Percentiles rank a stretch among this genome's conserved stretches.
phyloP scores from a whole-genome alignment of 1,140 invertebrate species.

The Philaenus spumarius region DNA sequence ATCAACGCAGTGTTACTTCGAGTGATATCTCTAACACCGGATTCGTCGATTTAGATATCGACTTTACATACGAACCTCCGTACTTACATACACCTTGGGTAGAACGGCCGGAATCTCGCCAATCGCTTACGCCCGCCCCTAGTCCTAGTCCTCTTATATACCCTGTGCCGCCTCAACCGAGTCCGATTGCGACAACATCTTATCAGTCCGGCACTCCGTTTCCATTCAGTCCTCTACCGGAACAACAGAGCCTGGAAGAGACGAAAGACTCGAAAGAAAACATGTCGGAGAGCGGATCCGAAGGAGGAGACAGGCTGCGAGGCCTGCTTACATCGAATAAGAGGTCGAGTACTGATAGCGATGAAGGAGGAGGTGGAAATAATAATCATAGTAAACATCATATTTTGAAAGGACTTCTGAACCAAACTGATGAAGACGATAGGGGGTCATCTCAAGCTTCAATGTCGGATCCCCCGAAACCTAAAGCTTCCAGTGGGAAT shows the following conservation, averaged over 20 bases:
- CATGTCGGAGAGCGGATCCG: constrained; percentile 21
- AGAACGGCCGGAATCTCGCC: constrained; percentile 50
- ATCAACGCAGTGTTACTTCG: constrained; percentile 17
- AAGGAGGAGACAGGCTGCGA: constrained; percentile 57
- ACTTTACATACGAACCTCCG: background rate
- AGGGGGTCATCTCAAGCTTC: constrained; percentile 25
- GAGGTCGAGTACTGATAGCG: constrained; percentile 29
- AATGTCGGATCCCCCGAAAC: constrained; percentile 22
- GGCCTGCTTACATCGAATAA: constrained; percentile 55
- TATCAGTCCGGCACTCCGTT: constrained; percentile 40
- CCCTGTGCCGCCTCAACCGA: constrained; percentile 45
- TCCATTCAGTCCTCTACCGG: constrained; percentile 38
- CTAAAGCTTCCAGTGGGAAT: constrained; percentile 40
- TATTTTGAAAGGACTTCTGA: constrained; percentile 70
- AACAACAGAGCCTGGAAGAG: constrained; percentile 38
- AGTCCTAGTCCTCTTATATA: constrained; percentile 45
- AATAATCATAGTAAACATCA: constrained; percentile 44
- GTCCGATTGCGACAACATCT: constrained; percentile 39
- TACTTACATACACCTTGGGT: constrained; percentile 15
- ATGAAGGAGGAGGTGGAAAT: constrained; percentile 40
- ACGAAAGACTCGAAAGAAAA: constrained; percentile 28
- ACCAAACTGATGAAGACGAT: constrained; percentile 70
- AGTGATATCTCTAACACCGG: background rate
- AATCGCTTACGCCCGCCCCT: constrained; percentile 43
- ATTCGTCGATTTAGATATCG: background rate